A percentile compares a stretch with the other conserved stretches of the same genome.
These are phyloP conservation scores for Zelleria hepariella DNA, from an alignment of 2,888 invertebrate genomes.

Conservation along the genomic window DNA sequence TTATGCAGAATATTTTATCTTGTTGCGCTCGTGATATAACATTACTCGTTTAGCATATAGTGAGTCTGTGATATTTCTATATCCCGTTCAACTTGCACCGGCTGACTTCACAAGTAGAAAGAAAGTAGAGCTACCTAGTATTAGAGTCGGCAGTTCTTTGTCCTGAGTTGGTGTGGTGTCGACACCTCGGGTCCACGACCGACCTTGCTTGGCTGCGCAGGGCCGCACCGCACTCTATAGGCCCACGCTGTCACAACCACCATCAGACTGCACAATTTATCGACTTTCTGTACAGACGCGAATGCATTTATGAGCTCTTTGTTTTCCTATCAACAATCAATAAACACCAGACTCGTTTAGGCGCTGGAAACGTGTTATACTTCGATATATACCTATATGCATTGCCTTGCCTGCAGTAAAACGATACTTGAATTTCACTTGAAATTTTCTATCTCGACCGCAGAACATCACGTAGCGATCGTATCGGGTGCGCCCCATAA, in stretches of 20 bases:
- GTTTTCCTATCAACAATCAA: not conserved
- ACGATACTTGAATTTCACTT: not conserved
- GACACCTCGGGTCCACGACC: conserved; percentile 52
- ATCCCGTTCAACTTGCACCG: not conserved
- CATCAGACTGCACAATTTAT: conserved; percentile 25
- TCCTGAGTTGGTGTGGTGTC: not conserved
- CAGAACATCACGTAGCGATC: not conserved
- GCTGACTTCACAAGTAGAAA: not conserved
- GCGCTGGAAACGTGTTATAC: not conserved
- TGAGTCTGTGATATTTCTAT: not conserved
- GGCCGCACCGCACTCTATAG: conserved; percentile 37
- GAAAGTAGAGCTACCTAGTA: not conserved
- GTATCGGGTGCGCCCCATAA: not conserved
- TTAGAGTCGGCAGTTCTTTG: not conserved
- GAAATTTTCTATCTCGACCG: not conserved
- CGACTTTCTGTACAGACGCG: not conserved
- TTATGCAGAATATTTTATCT: not conserved
- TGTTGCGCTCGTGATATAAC: not conserved
- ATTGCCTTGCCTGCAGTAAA: not conserved
- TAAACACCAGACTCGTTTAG: not conserved
- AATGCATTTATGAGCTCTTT: not conserved
- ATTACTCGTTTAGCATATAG: not conserved
- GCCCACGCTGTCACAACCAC: conserved; percentile 62
- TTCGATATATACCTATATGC: too few relatives aligned
- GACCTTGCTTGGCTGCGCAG: conserved; percentile 60